Evolutionary conservation across 1,140 invertebrate genomes (phyloP), one percentile per base, ranked within the genome.

Genomic region (Pogonognathellus flavescens): DNA sequence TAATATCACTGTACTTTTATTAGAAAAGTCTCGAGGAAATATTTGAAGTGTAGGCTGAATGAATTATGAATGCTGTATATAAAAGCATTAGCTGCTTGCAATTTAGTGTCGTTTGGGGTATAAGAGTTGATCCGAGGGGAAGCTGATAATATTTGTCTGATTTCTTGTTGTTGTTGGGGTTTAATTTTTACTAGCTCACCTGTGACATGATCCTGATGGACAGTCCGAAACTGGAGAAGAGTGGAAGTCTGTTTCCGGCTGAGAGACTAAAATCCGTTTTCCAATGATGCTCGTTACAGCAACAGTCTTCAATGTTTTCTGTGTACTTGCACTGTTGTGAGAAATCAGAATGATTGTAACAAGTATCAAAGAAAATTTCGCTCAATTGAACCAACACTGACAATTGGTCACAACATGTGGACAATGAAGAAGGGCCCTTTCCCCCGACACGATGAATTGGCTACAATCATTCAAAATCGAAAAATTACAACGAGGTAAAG

Each of bases 321-420:
- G 4, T 70, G n/a, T 31, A n/a, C 31, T 76, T 76, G 59, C 22
- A 70, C 31, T 76, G 70, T 25, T 76, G 49, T 18, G 70, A 76
- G 70, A 41, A 66, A 66, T 41, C 31, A 41, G 31, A 41, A 41
- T 41, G 31, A 41, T 6, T 41, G 31, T 41, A 41, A 41, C 2
- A 66, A 66, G 62, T 66, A 66, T 14, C 62, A 41, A 57, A 50
- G 70, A 50, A 49, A 76, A 76, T 76, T 76, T 31, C 53, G 11
- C 10, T 13, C n/a, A 57, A 57, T 57, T 14, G 11, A 8, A 49
- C 22, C 41, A 50, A 76, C 66, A 41, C 8, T 72, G 66, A 70
- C 70, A 76, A 76, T 50, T 76, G 41, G 41, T 76, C 70, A 76
- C 70, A 76, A 25, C 70, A 41, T 76, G 70, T 76, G 41, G 31